Conservation (phyloP, 92 coral and sea anemone species). For the Zoanthus solanderi region DNA sequence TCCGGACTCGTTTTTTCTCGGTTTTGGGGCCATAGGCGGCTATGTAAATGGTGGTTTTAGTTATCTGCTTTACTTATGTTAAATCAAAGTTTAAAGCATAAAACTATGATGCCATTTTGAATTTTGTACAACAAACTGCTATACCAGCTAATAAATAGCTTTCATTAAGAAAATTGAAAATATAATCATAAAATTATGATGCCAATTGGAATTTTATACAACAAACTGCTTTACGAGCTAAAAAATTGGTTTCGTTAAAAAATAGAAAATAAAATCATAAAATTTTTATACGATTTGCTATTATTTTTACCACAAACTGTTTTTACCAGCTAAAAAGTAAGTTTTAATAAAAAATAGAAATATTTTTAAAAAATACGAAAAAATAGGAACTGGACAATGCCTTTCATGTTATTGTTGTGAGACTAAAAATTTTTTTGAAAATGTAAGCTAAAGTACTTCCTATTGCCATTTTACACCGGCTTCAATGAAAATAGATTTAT, state of each 20-base stretch:
- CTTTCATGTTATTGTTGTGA: slow-evolving; percentile 20
- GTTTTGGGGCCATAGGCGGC: slow-evolving; percentile 34
- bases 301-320: slow-evolving; percentile 1
- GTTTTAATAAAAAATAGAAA: slow-evolving; percentile 3
- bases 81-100: slow-evolving; percentile 11
- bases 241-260: slow-evolving; percentile 11
- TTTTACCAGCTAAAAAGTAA: slow-evolving; percentile 6
- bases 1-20: slow-evolving; percentile 29
- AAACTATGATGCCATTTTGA: slow-evolving; percentile 9
- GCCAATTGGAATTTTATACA: slow-evolving; percentile 10
- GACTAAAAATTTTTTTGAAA: slow-evolving; percentile 24
- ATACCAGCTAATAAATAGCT: slow-evolving; percentile 12
- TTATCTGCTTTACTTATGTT: slow-evolving; percentile 12
- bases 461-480: slow-evolving; percentile 28
- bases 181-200: slow-evolving; percentile 9
- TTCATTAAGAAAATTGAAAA: slow-evolving; percentile 10
- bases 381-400: slow-evolving; percentile 8
- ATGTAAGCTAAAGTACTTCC: slow-evolving; percentile 23
- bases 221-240: slow-evolving; percentile 14
- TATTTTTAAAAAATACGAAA: slow-evolving; percentile 3
- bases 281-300: slow-evolving; percentile 8
- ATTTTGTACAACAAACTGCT: slow-evolving; percentile 12
- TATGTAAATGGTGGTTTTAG: slow-evolving; percentile 16
- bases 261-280: slow-evolving; percentile 9
- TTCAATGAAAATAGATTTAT: slow-evolving; percentile 24